Conservation (phyloP, 2,113 vertebrate genomes). For the Silurus meridionalis region DNA sequence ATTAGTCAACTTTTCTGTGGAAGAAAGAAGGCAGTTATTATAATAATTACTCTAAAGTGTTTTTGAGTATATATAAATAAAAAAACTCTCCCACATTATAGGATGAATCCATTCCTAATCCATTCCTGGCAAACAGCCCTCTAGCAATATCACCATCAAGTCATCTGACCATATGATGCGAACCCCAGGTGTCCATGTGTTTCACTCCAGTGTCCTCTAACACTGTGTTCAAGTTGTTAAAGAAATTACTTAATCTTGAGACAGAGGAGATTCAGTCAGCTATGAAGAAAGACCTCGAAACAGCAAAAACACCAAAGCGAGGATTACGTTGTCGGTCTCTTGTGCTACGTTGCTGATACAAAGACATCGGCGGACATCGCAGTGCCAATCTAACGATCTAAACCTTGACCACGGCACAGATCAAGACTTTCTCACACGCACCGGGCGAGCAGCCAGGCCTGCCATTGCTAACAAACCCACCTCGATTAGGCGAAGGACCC, state of each 20-base stretch:
- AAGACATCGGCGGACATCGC: conserved; percentile 64
- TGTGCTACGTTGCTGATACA: conserved; percentile 59
- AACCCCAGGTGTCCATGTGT: conserved; percentile 6
- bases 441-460: conserved; percentile 65
- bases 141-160: conserved; percentile 11
- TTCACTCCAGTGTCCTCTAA: conserved; percentile 42
- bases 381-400: conserved; percentile 71
- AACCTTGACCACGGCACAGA: conserved; percentile 60
- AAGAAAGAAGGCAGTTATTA: neutral
- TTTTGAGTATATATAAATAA: neutral
- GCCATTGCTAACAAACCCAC: conserved; percentile 61
- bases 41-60: neutral
- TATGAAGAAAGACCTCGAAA: conserved; percentile 59
- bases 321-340: conserved; percentile 69
- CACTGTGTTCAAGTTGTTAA: conserved; percentile 71
- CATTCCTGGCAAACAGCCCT: neutral
- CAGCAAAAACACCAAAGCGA: conserved; percentile 54
- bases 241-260: conserved; percentile 74
- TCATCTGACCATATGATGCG: conserved; percentile 17
- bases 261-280: conserved; percentile 69
- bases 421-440: conserved; percentile 56
- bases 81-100: neutral
- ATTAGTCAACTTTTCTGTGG: neutral
- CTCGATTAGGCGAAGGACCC: conserved; percentile 68
- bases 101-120: neutral